Conservation (phyloP, 2,888 invertebrate species). For the Chesias legatella region DNA sequence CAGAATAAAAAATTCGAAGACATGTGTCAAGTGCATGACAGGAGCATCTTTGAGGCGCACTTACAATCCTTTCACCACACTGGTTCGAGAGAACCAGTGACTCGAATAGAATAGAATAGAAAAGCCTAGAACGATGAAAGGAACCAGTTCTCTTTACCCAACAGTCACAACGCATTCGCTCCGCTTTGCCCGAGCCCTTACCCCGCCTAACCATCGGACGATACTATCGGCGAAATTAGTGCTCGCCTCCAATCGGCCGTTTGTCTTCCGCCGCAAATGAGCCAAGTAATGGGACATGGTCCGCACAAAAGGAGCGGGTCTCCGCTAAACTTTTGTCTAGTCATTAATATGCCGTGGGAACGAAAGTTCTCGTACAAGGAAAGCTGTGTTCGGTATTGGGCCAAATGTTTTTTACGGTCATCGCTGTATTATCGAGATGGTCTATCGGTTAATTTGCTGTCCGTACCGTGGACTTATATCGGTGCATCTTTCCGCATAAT, state of each 20-base stretch:
- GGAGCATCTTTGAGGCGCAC: no score
- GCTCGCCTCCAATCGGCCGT: constrained; percentile 67
- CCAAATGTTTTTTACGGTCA: constrained; percentile 28
- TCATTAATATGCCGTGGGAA: constrained; percentile 76
- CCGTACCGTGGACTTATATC: constrained; percentile 14
- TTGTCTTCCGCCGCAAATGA: constrained; percentile 78
- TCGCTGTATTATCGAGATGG: constrained; percentile 12
- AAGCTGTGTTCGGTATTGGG: constrained; percentile 30
- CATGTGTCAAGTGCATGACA: no score
- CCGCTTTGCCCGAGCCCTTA: constrained; percentile 1
- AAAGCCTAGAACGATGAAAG: no score
- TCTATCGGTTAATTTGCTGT: constrained; percentile 14
- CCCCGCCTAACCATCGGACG: constrained; percentile 34
- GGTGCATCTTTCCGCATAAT: constrained; percentile 13
- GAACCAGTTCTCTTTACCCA: no score
- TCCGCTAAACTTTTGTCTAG: constrained; percentile 67
- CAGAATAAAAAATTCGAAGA: no score
- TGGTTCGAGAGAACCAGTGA: no score
- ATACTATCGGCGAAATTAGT: constrained; percentile 77
- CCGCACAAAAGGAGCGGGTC: constrained; percentile 64
- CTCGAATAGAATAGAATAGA: no score
- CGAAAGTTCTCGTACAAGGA: constrained; percentile 29
- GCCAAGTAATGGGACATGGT: constrained; percentile 59
- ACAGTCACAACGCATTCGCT: background rate
- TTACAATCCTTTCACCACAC: no score